Percentiles rank a stretch among this genome's conserved stretches.
These are phyloP conservation scores for Cheilinus undulatus DNA, from an alignment of 2,113 vertebrate genomes.

Conservation along the genomic window DNA sequence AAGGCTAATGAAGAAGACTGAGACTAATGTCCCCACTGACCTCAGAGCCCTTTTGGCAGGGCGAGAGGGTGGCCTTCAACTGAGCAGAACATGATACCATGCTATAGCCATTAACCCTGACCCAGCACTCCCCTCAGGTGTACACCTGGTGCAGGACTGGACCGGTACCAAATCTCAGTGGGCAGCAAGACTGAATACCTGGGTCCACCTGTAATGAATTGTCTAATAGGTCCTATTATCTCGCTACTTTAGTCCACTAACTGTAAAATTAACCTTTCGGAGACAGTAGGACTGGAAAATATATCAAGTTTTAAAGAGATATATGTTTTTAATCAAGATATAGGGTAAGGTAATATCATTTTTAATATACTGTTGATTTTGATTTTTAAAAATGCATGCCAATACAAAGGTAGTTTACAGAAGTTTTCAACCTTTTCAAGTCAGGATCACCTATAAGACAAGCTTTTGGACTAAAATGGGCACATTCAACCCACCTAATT, in stretches of 20 bases:
- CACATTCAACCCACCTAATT: too few relatives aligned
- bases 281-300: too few relatives aligned
- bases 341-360: too few relatives aligned
- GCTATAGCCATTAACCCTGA: slow-evolving; percentile 77
- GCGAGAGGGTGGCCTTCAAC: slow-evolving; percentile 65
- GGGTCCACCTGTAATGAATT: slow-evolving; percentile 67
- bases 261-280: slow-evolving; percentile 54
- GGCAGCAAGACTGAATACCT: slow-evolving; percentile 69
- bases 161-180: slow-evolving; percentile 77
- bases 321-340: too few relatives aligned
- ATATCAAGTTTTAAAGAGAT: too few relatives aligned
- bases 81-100: slow-evolving; percentile 72
- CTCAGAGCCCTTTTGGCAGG: slow-evolving; percentile 63
- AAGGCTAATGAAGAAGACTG: slow-evolving; percentile 76
- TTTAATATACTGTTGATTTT: too few relatives aligned
- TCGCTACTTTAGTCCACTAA: slow-evolving; percentile 41
- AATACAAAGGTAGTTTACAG: too few relatives aligned
- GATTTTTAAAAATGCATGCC: too few relatives aligned
- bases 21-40: slow-evolving; percentile 75
- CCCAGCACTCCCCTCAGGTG: slow-evolving; percentile 62
- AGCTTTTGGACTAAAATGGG: too few relatives aligned
- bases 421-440: too few relatives aligned
- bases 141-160: slow-evolving; percentile 78
- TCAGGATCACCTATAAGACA: too few relatives aligned
- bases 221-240: slow-evolving; percentile 62